phyloP scores from a whole-genome alignment of 64 coral and sea anemone species.

The Dendronephthya gigantea region DNA sequence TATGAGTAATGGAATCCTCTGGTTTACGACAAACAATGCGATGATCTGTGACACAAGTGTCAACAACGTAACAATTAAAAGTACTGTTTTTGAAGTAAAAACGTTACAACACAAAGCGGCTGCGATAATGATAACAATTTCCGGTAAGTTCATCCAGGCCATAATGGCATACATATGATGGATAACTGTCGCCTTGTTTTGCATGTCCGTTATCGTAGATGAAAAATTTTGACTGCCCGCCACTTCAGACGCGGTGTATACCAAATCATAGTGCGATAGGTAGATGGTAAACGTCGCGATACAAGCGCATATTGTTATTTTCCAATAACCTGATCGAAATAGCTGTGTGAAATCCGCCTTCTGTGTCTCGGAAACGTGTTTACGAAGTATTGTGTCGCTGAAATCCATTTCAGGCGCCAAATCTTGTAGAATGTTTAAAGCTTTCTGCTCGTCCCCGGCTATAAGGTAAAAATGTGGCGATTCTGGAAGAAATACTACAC shows the following conservation, averaged over 20 bases:
- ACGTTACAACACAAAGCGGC: not conserved
- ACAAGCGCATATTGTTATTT: not conserved
- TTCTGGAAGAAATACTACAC: not conserved
- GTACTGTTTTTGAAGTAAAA: too few relatives aligned
- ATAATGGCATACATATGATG: not conserved
- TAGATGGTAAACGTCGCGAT: not conserved
- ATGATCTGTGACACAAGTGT: too few relatives aligned
- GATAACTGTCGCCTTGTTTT: not conserved
- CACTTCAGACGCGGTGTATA: not conserved
- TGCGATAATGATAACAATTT: not conserved
- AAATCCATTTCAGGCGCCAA: not conserved
- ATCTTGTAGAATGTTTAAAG: not conserved
- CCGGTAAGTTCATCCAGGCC: not conserved
- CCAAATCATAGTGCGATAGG: too few relatives aligned
- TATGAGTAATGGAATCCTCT: too few relatives aligned
- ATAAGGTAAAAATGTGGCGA: conserved; percentile 4
- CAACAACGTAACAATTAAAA: too few relatives aligned
- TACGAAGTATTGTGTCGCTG: not conserved
- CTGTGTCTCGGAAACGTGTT: not conserved
- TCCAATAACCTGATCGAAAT: not conserved
- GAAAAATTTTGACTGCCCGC: not conserved
- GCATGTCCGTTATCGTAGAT: not conserved
- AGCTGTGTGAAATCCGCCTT: not conserved
- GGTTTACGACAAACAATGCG: too few relatives aligned
- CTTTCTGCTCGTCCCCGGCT: not conserved